A percentile compares a stretch with the other conserved stretches of the same genome.
phyloP scores from a whole-genome alignment of 2,797 vertebrate species.

The Decapterus maruadsi region DNA sequence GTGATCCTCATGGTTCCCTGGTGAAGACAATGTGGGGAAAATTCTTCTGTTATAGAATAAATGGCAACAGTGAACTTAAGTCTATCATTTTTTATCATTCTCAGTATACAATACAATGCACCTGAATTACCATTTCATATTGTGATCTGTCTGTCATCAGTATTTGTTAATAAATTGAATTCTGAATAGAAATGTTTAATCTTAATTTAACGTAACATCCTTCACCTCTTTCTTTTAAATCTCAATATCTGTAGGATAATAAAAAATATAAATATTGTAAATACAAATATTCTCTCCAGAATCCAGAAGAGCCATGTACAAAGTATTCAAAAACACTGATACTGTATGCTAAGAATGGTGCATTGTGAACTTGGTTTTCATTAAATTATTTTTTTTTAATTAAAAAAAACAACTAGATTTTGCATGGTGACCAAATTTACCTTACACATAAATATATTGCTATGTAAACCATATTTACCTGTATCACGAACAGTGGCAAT shows the following conservation, averaged over 20 bases:
- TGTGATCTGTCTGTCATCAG: not conserved
- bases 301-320: too few species aligned
- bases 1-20: constrained; percentile 46
- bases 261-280: too few species aligned
- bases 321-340: not conserved
- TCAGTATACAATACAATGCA: too few species aligned
- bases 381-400: too few species aligned
- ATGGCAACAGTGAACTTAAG: not conserved
- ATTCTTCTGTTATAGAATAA: not conserved
- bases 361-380: not conserved
- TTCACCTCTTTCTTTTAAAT: too few species aligned
- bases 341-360: not conserved
- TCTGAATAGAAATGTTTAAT: not conserved
- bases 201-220: not conserved
- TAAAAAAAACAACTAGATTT: too few species aligned
- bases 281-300: too few species aligned
- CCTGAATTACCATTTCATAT: not conserved
- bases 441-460: not conserved
- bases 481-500: not conserved
- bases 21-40: not conserved
- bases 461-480: constrained; percentile 10
- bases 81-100: too few species aligned
- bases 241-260: too few species aligned
- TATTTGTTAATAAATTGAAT: not conserved
- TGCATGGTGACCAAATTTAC: too few species aligned